Evolutionary conservation across 2,797 vertebrate genomes (phyloP).

Genomic region (Valencia hispanica): DNA sequence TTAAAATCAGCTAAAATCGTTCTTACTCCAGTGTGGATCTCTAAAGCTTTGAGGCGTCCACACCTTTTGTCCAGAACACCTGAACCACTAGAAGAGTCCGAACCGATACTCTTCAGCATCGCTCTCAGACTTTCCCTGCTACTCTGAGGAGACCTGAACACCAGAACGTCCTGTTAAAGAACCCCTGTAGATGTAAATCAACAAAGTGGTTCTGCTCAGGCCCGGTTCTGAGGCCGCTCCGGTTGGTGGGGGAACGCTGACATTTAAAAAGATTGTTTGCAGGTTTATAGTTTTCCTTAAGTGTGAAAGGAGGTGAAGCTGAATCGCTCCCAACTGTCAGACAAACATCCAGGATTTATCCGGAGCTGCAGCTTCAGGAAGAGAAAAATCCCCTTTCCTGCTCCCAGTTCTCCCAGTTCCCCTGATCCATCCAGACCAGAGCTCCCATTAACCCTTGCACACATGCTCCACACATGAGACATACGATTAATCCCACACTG

Average conservation of each 20-base stretch:
- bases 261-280: slow-evolving; percentile 52
- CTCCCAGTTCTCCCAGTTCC: background rate
- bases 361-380: background rate
- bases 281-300: slow-evolving; percentile 40
- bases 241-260: slow-evolving; percentile 11
- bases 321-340: background rate
- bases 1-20: background rate
- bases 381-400: background rate
- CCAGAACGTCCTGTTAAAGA: no score
- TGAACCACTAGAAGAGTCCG: no score
- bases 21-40: background rate
- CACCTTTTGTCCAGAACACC: background rate
- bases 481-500: background rate
- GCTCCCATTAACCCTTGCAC: background rate
- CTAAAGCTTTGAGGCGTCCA: no score
- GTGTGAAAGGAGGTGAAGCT: slow-evolving; percentile 15
- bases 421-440: slow-evolving; percentile 1
- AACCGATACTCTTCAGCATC: background rate
- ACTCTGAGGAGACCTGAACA: no score
- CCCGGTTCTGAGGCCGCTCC: slow-evolving; percentile 4
- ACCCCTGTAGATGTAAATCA: no score
- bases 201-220: slow-evolving; percentile 18
- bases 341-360: slow-evolving; percentile 6
- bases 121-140: background rate
- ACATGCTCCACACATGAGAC: background rate